Conservation (phyloP, 2,113 vertebrate species). For the Hippolais icterina region DNA sequence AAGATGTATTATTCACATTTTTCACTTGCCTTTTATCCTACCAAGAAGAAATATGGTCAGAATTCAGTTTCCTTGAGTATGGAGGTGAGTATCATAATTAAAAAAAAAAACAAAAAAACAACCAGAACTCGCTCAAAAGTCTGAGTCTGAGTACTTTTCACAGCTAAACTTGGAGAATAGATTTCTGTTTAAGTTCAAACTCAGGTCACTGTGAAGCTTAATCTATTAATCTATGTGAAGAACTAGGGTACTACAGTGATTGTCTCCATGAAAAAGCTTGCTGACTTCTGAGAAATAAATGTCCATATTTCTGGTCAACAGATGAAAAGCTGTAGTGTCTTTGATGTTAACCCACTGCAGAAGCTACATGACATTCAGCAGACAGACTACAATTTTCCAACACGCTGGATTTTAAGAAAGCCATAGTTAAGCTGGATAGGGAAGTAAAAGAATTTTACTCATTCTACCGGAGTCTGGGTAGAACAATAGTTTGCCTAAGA, state of each 20-base stretch:
- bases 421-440: neutral
- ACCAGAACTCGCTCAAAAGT: neutral
- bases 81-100: neutral
- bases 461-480: neutral
- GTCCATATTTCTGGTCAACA: neutral
- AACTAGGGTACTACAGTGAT: neutral
- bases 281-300: neutral
- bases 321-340: neutral
- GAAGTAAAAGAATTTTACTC: neutral
- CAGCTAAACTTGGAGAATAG: neutral
- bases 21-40: neutral
- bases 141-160: neutral
- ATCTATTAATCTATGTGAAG: neutral
- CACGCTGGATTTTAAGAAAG: neutral
- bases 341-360: neutral
- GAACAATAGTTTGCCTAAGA: neutral
- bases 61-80: neutral
- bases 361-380: neutral
- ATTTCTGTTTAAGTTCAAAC: neutral
- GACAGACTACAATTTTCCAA: neutral
- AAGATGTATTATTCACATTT: neutral
- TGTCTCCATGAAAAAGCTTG: neutral
- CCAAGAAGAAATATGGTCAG: neutral
- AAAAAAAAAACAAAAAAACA: fast-evolving
- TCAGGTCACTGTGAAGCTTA: neutral